These are phyloP conservation scores for Hartigia nigra DNA, from an alignment of 2,888 invertebrate species.

Conservation along the genomic window DNA sequence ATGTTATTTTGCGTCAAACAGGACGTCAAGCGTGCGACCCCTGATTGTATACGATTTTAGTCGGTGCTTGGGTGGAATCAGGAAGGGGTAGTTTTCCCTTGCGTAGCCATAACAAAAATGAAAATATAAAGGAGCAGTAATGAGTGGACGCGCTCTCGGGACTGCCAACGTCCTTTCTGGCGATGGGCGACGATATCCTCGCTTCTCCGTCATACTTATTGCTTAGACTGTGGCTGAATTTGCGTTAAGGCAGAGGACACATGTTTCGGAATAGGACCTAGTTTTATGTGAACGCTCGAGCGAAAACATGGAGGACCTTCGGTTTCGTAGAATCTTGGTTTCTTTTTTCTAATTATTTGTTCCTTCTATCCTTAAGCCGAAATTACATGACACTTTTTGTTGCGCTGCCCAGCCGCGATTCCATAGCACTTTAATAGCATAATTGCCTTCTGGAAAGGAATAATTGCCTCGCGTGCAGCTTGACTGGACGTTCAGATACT, in stretches of 20 bases:
- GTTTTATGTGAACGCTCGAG: not conserved
- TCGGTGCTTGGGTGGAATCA: no score
- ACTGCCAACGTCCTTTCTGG: no score
- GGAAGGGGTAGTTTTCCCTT: no score
- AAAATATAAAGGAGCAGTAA: no score
- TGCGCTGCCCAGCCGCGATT: slow-evolving; percentile 28
- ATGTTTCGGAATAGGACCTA: not conserved
- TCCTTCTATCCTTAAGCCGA: slow-evolving; percentile 27
- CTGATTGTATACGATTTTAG: no score
- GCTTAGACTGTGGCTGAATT: not conserved
- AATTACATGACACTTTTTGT: slow-evolving; percentile 31
- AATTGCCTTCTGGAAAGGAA: slow-evolving; percentile 57
- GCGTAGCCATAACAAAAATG: no score
- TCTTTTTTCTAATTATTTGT: not conserved
- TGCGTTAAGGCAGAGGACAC: not conserved
- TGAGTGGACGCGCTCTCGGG: no score
- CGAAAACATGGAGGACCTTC: not conserved
- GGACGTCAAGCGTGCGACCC: no score
- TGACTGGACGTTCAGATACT: slow-evolving; percentile 24
- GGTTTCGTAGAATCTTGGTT: not conserved
- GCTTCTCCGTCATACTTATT: no score
- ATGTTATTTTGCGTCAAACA: no score
- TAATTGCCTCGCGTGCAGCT: slow-evolving; percentile 48
- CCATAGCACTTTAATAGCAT: slow-evolving; percentile 41
- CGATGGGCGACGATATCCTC: no score